Base-by-base conservation (phyloP, 2,888 invertebrate genomes). In the Orthosia gothica region DNA sequence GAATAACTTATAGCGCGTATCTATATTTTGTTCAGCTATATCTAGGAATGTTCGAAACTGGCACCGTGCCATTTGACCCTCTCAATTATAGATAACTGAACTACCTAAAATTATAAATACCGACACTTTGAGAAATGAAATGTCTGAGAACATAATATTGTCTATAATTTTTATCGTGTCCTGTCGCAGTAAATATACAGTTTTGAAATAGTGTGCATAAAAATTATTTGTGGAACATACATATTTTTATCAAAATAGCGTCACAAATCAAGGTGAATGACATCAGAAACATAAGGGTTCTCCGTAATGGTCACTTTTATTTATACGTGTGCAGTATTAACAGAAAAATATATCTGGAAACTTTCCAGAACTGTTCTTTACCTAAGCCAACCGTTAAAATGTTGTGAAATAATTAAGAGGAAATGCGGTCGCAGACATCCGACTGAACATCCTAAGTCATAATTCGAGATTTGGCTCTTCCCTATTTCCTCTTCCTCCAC, bases 221-320 rank as follows among this genome's bases (percentile, higher is more conserved):
- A 70, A 74, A 59, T 15, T 70, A 70, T 76, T 61, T 70, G 45
- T n/a, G 32, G 26, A 45, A 63, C 49, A 61, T 9, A 26, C 26
- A 40, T 55, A 49, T 67, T 72, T 61, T 58, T 55, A 54, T 40
- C 23, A 61, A 82, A 74, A 76, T 68, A 71, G 59, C 55, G 13
- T 61, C 72, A 70, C 70, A 80, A 83, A 85, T 83, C 74, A 77
- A 80, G 80, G 74, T 85, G 80, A 84, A 80, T 71, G 73, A 75
- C 80, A 77, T 80, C 61, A 65, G 70, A 70, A 81, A 83, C 26
- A 73, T 78, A 63, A 66, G 62, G 52, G 57, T 64, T 62, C 63
- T 66, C 57, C 23, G 32, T 55, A 61, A 50, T 52, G 40, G 32
- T 61, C 32, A 59, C 26, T 70, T 65, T 79, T 73, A 65, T 61